Conservation (phyloP, 2,888 invertebrate genomes). For the Dynastes hyllus region DNA sequence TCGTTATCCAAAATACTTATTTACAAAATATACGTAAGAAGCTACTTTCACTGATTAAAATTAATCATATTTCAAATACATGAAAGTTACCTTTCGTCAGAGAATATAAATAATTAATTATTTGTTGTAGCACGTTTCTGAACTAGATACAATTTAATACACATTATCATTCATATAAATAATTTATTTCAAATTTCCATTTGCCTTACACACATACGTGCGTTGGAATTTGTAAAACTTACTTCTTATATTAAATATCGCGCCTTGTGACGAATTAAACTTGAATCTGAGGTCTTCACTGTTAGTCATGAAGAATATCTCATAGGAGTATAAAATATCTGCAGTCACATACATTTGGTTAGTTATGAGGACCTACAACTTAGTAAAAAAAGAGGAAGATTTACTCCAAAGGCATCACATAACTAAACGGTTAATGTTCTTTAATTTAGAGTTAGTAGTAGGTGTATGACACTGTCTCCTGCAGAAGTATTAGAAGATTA, state of each 20-base stretch:
- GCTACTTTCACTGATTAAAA: neutral
- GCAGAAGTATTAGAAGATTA: constrained; percentile 31
- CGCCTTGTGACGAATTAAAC: too few species aligned
- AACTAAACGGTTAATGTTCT: neutral
- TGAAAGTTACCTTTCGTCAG: neutral
- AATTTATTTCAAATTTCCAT: too few species aligned
- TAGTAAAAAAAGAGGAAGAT: constrained; percentile 5
- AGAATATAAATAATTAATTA: constrained; percentile 1
- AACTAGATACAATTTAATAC: too few species aligned
- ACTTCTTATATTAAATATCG: too few species aligned
- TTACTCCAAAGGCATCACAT: neutral
- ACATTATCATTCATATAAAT: too few species aligned
- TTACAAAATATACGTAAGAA: too few species aligned
- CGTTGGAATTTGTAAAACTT: too few species aligned
- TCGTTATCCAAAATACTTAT: too few species aligned
- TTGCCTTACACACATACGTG: too few species aligned
- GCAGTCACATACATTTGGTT: constrained; percentile 8
- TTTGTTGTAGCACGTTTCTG: too few species aligned
- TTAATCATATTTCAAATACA: neutral
- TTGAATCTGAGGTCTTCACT: too few species aligned
- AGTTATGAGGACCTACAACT: constrained; percentile 7
- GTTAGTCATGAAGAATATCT: too few species aligned
- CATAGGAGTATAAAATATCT: neutral
- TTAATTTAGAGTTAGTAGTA: constrained; percentile 12
- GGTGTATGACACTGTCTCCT: constrained; percentile 16